Percentiles rank a stretch among this genome's conserved stretches.
These are phyloP conservation scores for Arrhamphus sclerolepis DNA, from an alignment of 2,797 vertebrate species.

Conservation along the genomic window DNA sequence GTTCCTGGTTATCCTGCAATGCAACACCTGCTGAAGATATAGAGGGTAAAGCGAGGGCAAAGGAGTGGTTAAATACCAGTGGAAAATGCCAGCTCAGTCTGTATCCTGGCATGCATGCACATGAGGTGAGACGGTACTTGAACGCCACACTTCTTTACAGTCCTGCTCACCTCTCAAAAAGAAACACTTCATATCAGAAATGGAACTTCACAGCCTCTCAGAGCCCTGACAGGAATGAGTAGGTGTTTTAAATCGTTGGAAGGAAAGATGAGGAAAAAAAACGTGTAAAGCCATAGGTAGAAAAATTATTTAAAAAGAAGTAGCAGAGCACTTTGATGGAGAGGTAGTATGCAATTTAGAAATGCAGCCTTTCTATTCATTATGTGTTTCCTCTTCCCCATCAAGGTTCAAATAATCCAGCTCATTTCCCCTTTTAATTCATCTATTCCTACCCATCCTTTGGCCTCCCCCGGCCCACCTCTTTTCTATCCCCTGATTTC, in stretches of 20 bases:
- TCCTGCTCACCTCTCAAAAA: slow-evolving; percentile 40
- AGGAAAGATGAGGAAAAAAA: too few species aligned
- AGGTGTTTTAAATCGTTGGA: background rate
- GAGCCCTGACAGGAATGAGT: slow-evolving; percentile 18
- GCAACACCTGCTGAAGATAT: slow-evolving; percentile 57
- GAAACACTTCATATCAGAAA: slow-evolving; percentile 47
- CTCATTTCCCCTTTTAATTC: slow-evolving; percentile 59
- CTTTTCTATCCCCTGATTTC: slow-evolving; percentile 29
- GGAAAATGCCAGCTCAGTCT: slow-evolving; percentile 30
- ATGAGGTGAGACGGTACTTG: slow-evolving; percentile 14
- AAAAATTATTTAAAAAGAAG: slow-evolving; percentile 22
- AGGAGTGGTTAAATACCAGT: slow-evolving; percentile 51
- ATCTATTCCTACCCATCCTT: slow-evolving; percentile 43
- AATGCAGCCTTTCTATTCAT: slow-evolving; percentile 42
- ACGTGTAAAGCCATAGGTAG: background rate
- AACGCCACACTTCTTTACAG: slow-evolving; percentile 47
- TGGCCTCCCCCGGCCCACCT: slow-evolving; percentile 40
- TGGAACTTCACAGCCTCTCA: slow-evolving; percentile 17
- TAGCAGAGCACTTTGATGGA: slow-evolving; percentile 23
- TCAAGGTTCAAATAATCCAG: slow-evolving; percentile 41
- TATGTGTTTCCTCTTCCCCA: slow-evolving; percentile 33
- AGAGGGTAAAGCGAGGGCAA: slow-evolving; percentile 62
- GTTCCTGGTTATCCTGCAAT: slow-evolving; percentile 60
- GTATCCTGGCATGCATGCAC: slow-evolving; percentile 22
- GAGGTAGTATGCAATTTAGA: slow-evolving; percentile 35